Base-by-base conservation (phyloP, 64 coral and sea anemone species). In the Montipora cactus region DNA sequence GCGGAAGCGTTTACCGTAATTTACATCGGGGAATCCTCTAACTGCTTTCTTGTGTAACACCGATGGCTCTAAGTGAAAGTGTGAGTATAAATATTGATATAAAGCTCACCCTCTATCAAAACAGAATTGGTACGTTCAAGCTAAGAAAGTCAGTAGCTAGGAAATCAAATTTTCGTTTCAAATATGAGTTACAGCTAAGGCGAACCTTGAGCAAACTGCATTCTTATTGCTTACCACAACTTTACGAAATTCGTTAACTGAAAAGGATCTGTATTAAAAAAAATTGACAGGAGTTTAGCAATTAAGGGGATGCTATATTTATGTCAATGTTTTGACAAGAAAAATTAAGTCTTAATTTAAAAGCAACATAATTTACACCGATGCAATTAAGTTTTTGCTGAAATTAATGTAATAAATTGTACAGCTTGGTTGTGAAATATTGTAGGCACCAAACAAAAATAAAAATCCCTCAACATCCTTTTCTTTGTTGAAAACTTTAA, bases 31-130 rank as follows among this genome's bases (percentile, higher is more conserved):
- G 23, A 5, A 8, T 49, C 5, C 49, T 20, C 44, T 3, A 44
- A 71, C 2, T 47, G 1, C 45, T 18, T 51, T 49, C 47, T 70
- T 20, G 66, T 49, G 18, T 46, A 50, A 50, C 82, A 86, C 14
- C 7, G 3, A 86, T 86, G 82, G 45, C 82, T 71, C 50, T 66
- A 70, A 72, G 18, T 11, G 82, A 70, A 48, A 86, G 15, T 50
- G 82, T 72, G 44, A 83, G 81, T 83, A 86, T 71, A n/a, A 19
- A 19, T 15, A 12, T 49, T 64, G 10, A 55, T 57, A 11, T 6
- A 6, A 57, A 57, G 53, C 7, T 21, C 21, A 23, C 10, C 19
- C 4, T 21, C 21, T 71, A 7, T 22, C 68, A 23, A 8, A 57
- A 8, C 11, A 8, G 11, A 57, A 11, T 11, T 37, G 37, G 53